Base-by-base conservation (phyloP, 2,113 vertebrate species). In the Phycodurus eques region DNA sequence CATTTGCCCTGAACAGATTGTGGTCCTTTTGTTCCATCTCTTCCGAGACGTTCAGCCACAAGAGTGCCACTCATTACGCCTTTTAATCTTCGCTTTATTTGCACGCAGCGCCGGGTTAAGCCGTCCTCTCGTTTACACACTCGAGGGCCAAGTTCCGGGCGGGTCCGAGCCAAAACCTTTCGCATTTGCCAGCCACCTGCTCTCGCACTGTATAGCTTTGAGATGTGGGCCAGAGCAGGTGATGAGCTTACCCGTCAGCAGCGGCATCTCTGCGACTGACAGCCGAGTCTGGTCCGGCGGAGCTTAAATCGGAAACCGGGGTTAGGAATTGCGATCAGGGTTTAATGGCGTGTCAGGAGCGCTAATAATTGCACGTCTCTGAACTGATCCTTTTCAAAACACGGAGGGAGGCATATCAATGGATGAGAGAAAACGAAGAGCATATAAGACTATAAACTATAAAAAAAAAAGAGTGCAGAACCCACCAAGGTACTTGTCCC, bases 221-320 rank as follows among this genome's bases (percentile, higher is more conserved):
- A 57, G 7, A 51, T 73, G 27, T 66, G 35, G 19, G 31, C 9
- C 59, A 61, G 59, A 80, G 70, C 74, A 53, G 71, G 73, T 82
- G 75, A 83, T 33, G 65, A 72, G 80, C 77, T 86, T 82, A 86
- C 87, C 84, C 17, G 49, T 39, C 35, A 39, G 35, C 80, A 78
- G 82, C 66, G 77, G 15, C 59, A 61, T 61, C 59, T 33, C 33
- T 15, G 63, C 33, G 73, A 72, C 73, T 64, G 61, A 78, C 71
- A 76, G 79, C 70, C 76, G 85, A 87, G 75, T 69, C 74, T 47
- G 71, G 79, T 88, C 83, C 81, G 80, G 70, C 49, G 13, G 74
- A 78, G 81, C 74, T 83, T 81, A 78, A 63, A 27, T 44, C 79
- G 61, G 27, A 80, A 81, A 75, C 46, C 69, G 70, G 68, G 68